Conservation (phyloP, 2,888 invertebrate genomes). For the Caenorhabditis sp. region DNA sequence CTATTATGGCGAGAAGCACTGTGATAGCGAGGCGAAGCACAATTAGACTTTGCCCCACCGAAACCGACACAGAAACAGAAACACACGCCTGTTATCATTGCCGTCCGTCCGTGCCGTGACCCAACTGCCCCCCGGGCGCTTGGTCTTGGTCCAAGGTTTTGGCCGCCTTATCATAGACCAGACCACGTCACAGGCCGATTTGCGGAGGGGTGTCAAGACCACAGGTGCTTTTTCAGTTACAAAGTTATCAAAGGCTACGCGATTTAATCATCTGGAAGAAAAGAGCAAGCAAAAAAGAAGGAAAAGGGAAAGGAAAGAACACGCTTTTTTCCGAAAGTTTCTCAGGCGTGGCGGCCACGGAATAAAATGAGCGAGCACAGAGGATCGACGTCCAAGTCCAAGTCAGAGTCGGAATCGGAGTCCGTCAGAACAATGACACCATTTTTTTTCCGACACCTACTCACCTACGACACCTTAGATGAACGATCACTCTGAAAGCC, state of each 20-base stretch:
- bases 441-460: background rate
- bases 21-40: constrained; percentile 8
- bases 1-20: constrained; percentile 15
- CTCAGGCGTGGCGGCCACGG: too few species aligned
- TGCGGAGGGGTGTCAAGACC: background rate
- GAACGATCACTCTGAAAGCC: background rate
- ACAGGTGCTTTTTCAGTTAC: too few species aligned
- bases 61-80: background rate
- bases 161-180: too few species aligned
- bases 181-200: constrained; percentile 12
- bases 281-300: too few species aligned
- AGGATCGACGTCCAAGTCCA: background rate
- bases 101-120: background rate
- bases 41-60: constrained; percentile 34
- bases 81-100: constrained; percentile 7
- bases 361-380: too few species aligned
- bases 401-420: background rate
- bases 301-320: background rate
- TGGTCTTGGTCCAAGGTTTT: background rate
- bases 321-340: background rate
- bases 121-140: too few species aligned
- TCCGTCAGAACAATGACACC: background rate
- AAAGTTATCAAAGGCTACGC: too few species aligned
- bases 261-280: too few species aligned
- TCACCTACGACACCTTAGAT: background rate